Percentiles rank a stretch among this genome's conserved stretches.
phyloP scores from a whole-genome alignment of 2,888 invertebrate species.

The Leptinotarsa haldemani region DNA sequence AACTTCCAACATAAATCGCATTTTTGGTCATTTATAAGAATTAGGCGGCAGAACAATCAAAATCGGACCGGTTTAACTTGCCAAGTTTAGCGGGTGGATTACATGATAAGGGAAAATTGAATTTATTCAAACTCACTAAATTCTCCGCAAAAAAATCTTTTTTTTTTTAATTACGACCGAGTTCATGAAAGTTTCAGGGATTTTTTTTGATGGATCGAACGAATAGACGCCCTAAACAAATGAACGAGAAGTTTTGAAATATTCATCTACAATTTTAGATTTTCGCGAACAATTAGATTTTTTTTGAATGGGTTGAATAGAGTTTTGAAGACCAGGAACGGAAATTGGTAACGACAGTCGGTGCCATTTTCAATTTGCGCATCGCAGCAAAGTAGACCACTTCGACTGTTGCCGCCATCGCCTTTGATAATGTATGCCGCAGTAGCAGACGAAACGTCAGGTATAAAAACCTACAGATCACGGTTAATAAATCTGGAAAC shows the following conservation, averaged over 20 bases:
- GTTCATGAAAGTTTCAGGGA: not conserved
- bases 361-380: too few species aligned
- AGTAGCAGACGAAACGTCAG: too few species aligned
- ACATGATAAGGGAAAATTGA: not conserved
- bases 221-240: not conserved
- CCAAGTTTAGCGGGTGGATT: not conserved
- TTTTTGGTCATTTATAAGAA: not conserved
- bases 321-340: too few species aligned
- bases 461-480: too few species aligned
- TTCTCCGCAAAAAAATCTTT: not conserved
- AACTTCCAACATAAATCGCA: not conserved
- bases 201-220: not conserved
- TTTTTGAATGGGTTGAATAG: too few species aligned
- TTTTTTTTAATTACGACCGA: not conserved
- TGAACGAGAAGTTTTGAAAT: not conserved
- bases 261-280: not conserved
- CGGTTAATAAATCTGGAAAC: too few species aligned
- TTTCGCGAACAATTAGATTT: too few species aligned
- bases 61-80: not conserved
- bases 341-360: too few species aligned
- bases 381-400: too few species aligned
- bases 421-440: too few species aligned
- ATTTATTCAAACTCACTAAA: not conserved
- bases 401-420: too few species aligned
- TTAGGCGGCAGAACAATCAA: constrained; percentile 3